These are phyloP conservation scores for Podilymbus podiceps DNA, from an alignment of 2,113 vertebrate genomes.

Conservation along the genomic window DNA sequence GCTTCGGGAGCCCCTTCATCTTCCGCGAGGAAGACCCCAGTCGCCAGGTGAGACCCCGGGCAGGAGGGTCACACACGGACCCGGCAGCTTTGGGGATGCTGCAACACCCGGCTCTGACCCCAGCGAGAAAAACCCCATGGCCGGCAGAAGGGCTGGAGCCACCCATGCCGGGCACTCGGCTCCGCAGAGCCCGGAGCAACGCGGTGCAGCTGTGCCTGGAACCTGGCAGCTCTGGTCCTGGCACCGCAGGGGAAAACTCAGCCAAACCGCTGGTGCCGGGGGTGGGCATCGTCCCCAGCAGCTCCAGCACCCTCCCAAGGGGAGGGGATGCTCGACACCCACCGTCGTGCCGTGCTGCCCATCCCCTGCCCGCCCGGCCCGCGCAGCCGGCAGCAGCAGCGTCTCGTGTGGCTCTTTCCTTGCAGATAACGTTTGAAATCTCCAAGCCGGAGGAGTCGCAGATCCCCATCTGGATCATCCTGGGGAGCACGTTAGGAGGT, in stretches of 20 bases:
- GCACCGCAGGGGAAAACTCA: neutral
- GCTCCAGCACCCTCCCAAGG: neutral
- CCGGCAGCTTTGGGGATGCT: neutral
- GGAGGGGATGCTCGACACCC: neutral
- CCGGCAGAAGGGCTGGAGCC: neutral
- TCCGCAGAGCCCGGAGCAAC: neutral
- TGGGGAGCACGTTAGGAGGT: conserved; percentile 90
- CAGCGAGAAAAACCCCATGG: rapidly evolving
- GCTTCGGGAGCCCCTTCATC: conserved; percentile 76
- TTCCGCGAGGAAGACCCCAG: conserved; percentile 78
- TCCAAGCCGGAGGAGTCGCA: conserved; percentile 83
- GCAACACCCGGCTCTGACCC: neutral
- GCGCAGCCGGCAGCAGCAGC: neutral
- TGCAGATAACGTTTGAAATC: conserved; percentile 85
- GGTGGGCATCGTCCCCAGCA: neutral
- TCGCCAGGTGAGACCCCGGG: conserved; percentile 67
- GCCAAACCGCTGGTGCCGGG: rapidly evolving
- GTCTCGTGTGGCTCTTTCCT: neutral
- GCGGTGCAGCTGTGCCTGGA: rapidly evolving
- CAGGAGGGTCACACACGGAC: rapidly evolving
- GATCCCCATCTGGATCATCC: conserved; percentile 88
- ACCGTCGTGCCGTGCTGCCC: rapidly evolving
- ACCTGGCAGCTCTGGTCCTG: rapidly evolving
- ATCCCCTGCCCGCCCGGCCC: rapidly evolving
- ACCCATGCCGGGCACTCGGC: rapidly evolving